These are phyloP conservation scores for Tapirus terrestris DNA, from an alignment of 2,113 vertebrate species.

Conservation along the genomic window DNA sequence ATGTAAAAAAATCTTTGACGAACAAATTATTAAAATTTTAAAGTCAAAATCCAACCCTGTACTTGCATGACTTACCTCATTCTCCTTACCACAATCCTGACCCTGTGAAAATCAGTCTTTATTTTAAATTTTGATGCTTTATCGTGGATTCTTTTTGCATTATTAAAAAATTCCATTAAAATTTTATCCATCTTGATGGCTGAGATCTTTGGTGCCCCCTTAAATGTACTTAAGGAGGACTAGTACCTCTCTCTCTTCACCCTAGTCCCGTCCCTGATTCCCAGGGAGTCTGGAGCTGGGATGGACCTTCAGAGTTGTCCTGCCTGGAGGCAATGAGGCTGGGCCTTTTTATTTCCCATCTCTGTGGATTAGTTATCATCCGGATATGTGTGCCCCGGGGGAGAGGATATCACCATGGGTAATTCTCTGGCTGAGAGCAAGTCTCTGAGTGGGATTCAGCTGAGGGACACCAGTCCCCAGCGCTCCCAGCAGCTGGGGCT, in stretches of 20 bases:
- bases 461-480: background rate
- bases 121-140: background rate
- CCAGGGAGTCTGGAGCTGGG: background rate
- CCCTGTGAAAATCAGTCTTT: background rate
- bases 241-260: background rate
- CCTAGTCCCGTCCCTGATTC: background rate
- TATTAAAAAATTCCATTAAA: background rate
- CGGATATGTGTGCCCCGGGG: background rate
- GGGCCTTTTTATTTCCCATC: too few species aligned
- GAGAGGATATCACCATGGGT: background rate
- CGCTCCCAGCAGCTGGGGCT: background rate
- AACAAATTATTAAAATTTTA: background rate
- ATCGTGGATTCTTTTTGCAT: background rate
- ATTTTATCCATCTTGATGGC: background rate
- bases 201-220: background rate
- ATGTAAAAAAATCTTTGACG: background rate
- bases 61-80: background rate
- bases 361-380: background rate
- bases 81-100: background rate
- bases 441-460: background rate
- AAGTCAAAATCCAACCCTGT: background rate
- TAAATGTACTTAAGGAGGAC: background rate
- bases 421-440: background rate
- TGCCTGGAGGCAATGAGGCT: background rate
- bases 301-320: background rate